phyloP scores from a whole-genome alignment of 2,113 vertebrate species.

The Campylorhamphus procurvoides region DNA sequence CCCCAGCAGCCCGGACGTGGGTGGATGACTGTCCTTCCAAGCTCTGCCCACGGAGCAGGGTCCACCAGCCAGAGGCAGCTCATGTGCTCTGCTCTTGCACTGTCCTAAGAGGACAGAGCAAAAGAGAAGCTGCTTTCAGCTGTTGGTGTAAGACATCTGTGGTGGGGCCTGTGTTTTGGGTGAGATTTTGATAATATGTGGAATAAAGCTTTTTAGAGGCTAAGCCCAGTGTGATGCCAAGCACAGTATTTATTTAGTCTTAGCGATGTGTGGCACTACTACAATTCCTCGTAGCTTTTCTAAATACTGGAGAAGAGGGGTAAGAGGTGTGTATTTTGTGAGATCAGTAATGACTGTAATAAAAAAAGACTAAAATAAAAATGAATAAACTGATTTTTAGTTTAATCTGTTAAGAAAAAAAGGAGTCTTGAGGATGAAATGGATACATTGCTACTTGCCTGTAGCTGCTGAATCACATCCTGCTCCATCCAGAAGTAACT shows the following conservation, averaged over 20 bases:
- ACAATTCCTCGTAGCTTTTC: neutral
- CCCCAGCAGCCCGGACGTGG: neutral
- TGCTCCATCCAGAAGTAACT: slow-evolving; percentile 18
- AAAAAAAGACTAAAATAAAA: neutral
- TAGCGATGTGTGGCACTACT: neutral
- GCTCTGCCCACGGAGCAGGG: neutral
- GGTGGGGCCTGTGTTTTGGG: neutral
- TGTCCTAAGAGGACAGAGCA: neutral
- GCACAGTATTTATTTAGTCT: neutral
- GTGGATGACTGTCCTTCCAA: neutral
- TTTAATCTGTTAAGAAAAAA: neutral
- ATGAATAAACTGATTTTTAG: neutral
- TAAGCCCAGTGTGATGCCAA: neutral
- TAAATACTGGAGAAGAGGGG: neutral
- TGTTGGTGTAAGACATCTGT: neutral
- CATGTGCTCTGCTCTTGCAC: neutral
- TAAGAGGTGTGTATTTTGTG: neutral
- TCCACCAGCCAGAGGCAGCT: rapidly evolving
- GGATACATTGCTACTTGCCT: neutral
- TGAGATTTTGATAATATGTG: neutral
- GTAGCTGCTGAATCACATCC: slow-evolving; percentile 48
- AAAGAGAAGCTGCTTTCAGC: neutral
- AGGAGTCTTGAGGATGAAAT: neutral
- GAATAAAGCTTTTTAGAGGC: neutral
- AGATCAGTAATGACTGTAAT: neutral